Conservation (phyloP, 2,888 invertebrate genomes). For the Parochlus steinenii region DNA sequence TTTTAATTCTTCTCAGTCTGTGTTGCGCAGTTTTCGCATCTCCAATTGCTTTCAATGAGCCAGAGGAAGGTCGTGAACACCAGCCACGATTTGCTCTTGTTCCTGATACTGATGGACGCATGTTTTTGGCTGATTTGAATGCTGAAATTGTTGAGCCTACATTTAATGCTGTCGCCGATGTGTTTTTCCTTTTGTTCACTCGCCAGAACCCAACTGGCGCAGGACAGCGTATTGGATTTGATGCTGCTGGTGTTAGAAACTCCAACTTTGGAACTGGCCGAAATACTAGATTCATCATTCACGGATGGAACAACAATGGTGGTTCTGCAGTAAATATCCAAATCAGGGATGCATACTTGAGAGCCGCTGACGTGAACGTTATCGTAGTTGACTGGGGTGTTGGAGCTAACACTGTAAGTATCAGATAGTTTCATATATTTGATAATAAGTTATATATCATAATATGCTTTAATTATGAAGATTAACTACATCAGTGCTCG, state of each 20-base stretch:
- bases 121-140: constrained; percentile 4
- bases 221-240: constrained; percentile 13
- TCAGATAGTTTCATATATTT: too few species aligned
- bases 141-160: constrained; percentile 1
- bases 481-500: constrained; percentile 40
- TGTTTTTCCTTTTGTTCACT: constrained; percentile 29
- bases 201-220: constrained; percentile 15
- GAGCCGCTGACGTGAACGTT: constrained; percentile 38
- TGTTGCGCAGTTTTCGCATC: too few species aligned
- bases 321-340: constrained; percentile 20
- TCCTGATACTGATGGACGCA: background rate
- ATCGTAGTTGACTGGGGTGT: constrained; percentile 20
- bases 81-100: too few species aligned
- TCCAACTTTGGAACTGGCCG: constrained; percentile 16
- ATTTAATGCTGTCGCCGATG: constrained; percentile 18
- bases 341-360: constrained; percentile 32
- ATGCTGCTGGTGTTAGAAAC: constrained; percentile 13
- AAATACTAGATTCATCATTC: constrained; percentile 28
- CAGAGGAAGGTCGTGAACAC: too few species aligned
- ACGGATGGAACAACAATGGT: constrained; percentile 17
- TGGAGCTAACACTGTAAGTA: background rate
- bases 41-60: too few species aligned
- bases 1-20: too few species aligned
- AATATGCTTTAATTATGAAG: too few species aligned
- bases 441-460: too few species aligned